Percentiles rank a stretch among this genome's conserved stretches.
phyloP scores from a whole-genome alignment of 2,888 invertebrate species.

The Prionchulus punctatus region DNA sequence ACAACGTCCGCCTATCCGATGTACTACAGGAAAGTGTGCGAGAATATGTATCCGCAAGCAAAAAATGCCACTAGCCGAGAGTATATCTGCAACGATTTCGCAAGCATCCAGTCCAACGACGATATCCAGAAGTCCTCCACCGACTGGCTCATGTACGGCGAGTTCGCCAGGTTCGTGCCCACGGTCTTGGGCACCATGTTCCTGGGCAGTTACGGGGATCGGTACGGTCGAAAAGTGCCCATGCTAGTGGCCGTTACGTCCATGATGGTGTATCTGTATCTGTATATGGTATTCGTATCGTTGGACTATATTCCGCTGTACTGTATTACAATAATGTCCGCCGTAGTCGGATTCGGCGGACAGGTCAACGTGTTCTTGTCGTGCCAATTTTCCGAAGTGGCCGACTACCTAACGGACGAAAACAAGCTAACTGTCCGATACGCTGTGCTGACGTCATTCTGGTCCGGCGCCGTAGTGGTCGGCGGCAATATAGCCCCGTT shows the following conservation, averaged over 20 bases:
- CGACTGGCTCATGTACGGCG: neutral
- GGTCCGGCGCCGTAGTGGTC: neutral
- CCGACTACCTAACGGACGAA: neutral
- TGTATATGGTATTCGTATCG: neutral
- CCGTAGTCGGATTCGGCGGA: neutral
- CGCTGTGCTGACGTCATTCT: neutral
- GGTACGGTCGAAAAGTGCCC: neutral
- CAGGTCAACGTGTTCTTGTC: neutral
- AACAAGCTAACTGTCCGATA: neutral
- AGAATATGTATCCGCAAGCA: neutral
- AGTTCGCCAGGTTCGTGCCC: neutral
- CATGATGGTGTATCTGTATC: neutral
- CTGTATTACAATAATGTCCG: neutral
- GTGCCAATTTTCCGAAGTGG: neutral
- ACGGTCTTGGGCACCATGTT: neutral
- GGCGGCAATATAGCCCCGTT: neutral
- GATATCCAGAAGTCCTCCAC: neutral
- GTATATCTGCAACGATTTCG: neutral
- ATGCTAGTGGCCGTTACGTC: neutral
- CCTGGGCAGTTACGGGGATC: neutral
- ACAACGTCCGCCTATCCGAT: neutral
- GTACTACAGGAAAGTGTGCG: neutral
- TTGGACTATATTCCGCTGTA: neutral
- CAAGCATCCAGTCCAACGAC: neutral
- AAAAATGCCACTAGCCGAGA: too few relatives aligned